Percentiles rank a stretch among this genome's conserved stretches.
phyloP scores from a whole-genome alignment of 2,113 vertebrate species.

The Gymnarchus niloticus region DNA sequence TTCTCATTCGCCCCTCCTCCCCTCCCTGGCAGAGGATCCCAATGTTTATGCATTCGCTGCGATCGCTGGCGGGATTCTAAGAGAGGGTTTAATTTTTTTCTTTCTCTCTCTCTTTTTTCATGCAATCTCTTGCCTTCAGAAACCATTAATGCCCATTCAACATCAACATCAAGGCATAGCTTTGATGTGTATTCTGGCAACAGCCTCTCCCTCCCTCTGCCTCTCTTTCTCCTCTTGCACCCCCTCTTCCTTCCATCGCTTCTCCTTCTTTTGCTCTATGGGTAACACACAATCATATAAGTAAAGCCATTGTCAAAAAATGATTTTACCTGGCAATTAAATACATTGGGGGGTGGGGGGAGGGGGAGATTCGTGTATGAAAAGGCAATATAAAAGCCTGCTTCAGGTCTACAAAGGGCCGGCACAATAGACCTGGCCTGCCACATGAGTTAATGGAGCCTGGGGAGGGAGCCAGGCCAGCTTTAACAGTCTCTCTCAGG shows the following conservation, averaged over 20 bases:
- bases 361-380: conserved; percentile 44
- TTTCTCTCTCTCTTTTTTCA: conserved; percentile 52
- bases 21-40: conserved; percentile 64
- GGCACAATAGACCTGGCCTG: conserved; percentile 62
- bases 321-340: conserved; percentile 91
- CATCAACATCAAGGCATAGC: conserved; percentile 88
- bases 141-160: conserved; percentile 90
- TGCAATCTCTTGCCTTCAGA: conserved; percentile 91
- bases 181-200: conserved; percentile 97
- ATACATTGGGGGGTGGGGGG: conserved; percentile 66
- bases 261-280: conserved; percentile 20
- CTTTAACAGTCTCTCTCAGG: conserved; percentile 54
- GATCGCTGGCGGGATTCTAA: conserved; percentile 81
- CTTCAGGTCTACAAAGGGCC: conserved; percentile 68
- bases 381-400: conserved; percentile 64
- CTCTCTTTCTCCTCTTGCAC: conserved; percentile 42
- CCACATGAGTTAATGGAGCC: conserved; percentile 49
- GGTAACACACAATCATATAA: conserved; percentile 79
- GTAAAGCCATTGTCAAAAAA: conserved; percentile 80
- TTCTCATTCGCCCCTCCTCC: conserved; percentile 30
- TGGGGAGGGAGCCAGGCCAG: conserved; percentile 49
- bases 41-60: conserved; percentile 81
- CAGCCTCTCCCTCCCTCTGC: conserved; percentile 53
- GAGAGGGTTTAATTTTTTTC: conserved; percentile 77
- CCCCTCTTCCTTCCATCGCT: conserved; percentile 40